A percentile compares a stretch with the other conserved stretches of the same genome.
Conservation (phyloP, 2,797 vertebrate genomes). For the Acanthornis magna region DNA sequence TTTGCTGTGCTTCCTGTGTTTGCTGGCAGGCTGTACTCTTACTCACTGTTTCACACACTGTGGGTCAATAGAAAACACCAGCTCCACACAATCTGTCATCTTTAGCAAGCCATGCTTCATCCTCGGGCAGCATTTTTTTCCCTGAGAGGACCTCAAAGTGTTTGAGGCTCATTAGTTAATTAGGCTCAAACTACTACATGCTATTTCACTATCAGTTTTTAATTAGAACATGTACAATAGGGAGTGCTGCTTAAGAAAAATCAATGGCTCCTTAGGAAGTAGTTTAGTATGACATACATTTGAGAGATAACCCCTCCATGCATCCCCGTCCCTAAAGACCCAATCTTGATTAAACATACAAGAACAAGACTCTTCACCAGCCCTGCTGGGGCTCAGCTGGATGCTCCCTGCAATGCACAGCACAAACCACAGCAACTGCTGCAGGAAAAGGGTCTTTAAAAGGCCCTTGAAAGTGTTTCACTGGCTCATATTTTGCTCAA, state of each 20-base stretch:
- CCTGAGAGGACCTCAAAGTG: neutral
- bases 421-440: neutral
- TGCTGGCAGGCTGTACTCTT: neutral
- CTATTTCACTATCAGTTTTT: conserved; percentile 44
- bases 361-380: neutral
- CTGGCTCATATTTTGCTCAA: neutral
- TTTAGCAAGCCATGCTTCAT: neutral
- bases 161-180: conserved; percentile 14
- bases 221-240: conserved; percentile 30
- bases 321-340: neutral
- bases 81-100: neutral
- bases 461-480: neutral
- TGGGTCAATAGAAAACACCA: neutral
- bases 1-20: neutral
- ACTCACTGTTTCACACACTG: neutral
- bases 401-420: neutral
- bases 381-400: neutral
- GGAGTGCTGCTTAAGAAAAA: conserved; percentile 42
- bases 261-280: conserved; percentile 29
- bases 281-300: conserved; percentile 5
- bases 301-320: neutral
- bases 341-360: neutral
- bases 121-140: neutral
- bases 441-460: neutral
- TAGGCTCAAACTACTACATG: neutral